phyloP scores from a whole-genome alignment of 2,113 vertebrate species.

The Myrmophylax atrothorax region DNA sequence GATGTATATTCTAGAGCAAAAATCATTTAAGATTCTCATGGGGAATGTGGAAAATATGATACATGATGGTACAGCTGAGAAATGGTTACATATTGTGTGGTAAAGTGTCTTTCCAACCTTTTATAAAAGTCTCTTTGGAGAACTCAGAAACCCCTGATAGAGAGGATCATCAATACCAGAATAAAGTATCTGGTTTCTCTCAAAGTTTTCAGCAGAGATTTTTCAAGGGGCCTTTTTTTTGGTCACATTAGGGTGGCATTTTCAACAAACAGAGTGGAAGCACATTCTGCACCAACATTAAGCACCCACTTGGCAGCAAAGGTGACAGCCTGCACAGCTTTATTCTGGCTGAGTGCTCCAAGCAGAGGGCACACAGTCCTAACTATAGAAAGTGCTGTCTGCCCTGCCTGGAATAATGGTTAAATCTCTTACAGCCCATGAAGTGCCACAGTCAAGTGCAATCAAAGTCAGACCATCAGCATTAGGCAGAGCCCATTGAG shows the following conservation, averaged over 20 bases:
- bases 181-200: not conserved
- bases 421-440: constrained; percentile 9
- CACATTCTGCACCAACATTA: not conserved
- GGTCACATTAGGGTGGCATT: not conserved
- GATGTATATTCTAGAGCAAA: not conserved
- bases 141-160: not conserved
- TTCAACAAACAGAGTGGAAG: not conserved
- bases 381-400: not conserved
- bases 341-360: not conserved
- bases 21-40: not conserved
- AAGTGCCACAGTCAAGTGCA: constrained; percentile 2
- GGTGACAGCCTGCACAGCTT: not conserved
- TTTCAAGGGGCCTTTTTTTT: not conserved
- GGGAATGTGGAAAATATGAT: accelerated
- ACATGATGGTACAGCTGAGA: not conserved
- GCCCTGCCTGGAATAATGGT: not conserved
- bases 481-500: not conserved
- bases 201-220: not conserved
- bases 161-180: not conserved
- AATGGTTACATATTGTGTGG: not conserved
- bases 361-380: not conserved
- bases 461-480: constrained; percentile 12
- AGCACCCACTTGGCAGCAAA: not conserved
- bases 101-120: not conserved
- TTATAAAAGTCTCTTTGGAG: not conserved